Evolutionary conservation across 2,113 vertebrate genomes (phyloP), one percentile per base, ranked within the genome.

Genomic region (Willisornis vidua): DNA sequence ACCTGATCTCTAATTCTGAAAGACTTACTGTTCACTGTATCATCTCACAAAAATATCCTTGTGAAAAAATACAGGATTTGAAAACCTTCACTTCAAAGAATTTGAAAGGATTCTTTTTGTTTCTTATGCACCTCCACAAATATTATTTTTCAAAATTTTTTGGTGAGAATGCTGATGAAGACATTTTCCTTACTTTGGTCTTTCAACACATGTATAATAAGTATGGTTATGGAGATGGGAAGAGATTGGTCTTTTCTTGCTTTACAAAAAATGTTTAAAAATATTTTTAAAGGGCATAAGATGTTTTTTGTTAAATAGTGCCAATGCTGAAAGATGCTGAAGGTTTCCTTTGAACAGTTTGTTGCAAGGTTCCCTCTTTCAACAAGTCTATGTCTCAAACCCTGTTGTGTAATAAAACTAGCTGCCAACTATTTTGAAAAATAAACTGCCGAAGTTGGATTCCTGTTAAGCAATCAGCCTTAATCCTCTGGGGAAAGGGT

Each of bases 371-470:
- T 92, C 76, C 29, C 79, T 95, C 93, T 97, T 97, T 96, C 96
- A 96, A 57, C 93, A 94, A 95, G 80, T 89, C 85, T 92, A 54
- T 77, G 90, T 84, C 73, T 85, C 86, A 92, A 93, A 85, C 52
- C 68, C n/a, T 90, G 59, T 97, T 97, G 96, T 78, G 92, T 61
- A 93, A 96, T 54, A 88, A 73, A 57, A 78, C 12, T 18, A 68
- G 87, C 74, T 95, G 96, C 94, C 96, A 96, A 91, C 48, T 92
- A 18, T 84, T 92, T 95, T 96, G 95, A 95, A 95, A 96, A 96
- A 92, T 84, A 91, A 96, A 95, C 94, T 75, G 93, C 86, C 92
- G 78, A 65, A 84, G 91, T 94, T 93, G 93, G 82, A 94, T 85
- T 96, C 87, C 93, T 94, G 84, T 97, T 95, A 96, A 84, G 90